Evolutionary conservation across 2,888 invertebrate species (phyloP).

Genomic region (Choristoneura rosaceana): DNA sequence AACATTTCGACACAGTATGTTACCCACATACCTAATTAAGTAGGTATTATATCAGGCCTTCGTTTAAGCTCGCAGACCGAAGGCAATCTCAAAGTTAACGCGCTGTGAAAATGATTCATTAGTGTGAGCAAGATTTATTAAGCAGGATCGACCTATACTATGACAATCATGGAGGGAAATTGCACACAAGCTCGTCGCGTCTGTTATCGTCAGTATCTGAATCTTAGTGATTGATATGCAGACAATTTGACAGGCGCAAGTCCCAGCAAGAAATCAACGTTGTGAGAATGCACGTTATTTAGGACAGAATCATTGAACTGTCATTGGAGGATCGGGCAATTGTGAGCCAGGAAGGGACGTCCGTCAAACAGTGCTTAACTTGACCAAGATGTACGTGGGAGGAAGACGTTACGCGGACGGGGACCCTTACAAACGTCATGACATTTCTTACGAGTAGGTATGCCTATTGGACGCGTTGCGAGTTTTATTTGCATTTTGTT

Average conservation of each 20-base stretch:
- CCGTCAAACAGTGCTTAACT: conserved; percentile 52
- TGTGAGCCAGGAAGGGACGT: conserved; percentile 40
- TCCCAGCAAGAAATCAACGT: conserved; percentile 13
- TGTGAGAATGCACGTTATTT: conserved; percentile 42
- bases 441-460: conserved; percentile 7
- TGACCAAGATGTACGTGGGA: conserved; percentile 56
- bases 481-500: not conserved
- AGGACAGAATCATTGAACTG: conserved; percentile 47
- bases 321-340: conserved; percentile 42
- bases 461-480: not conserved
- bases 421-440: conserved; percentile 15
- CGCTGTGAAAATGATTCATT: conserved; percentile 48
- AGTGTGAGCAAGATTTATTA: conserved; percentile 42
- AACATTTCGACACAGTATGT: conserved; percentile 26
- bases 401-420: conserved; percentile 19
- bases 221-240: conserved; percentile 6
- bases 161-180: not conserved
- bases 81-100: conserved; percentile 47
- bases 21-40: conserved; percentile 43
- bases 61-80: conserved; percentile 40
- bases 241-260: conserved; percentile 20
- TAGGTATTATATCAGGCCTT: conserved; percentile 43
- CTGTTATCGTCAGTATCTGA: conserved; percentile 11
- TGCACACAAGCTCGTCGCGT: not conserved
- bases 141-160: conserved; percentile 33